A percentile compares a stretch with the other conserved stretches of the same genome.
Conservation (phyloP, 2,888 invertebrate genomes). For the Heliconius aoede region DNA sequence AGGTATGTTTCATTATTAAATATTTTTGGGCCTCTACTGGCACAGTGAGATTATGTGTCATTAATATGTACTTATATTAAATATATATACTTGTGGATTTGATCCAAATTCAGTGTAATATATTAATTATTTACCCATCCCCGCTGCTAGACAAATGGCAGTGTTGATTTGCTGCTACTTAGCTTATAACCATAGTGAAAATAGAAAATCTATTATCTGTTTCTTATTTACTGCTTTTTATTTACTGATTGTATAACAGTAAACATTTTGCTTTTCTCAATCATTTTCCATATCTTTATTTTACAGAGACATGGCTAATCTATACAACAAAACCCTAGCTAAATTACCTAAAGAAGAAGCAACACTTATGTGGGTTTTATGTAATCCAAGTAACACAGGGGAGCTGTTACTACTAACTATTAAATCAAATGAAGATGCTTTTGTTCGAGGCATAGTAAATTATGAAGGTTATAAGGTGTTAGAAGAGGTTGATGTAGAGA, state of each 20-base stretch:
- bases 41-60: background rate
- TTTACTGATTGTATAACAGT: background rate
- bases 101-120: too few relatives aligned
- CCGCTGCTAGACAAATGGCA: too few relatives aligned
- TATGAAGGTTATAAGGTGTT: constrained; percentile 62
- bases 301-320: constrained; percentile 61
- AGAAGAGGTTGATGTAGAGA: constrained; percentile 70
- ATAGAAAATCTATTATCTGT: too few relatives aligned
- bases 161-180: too few relatives aligned
- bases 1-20: constrained; percentile 58
- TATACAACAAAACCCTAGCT: constrained; percentile 64
- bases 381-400: constrained; percentile 65
- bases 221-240: background rate
- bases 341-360: constrained; percentile 57
- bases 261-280: background rate
- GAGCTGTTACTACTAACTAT: constrained; percentile 70
- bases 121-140: too few relatives aligned
- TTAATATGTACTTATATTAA: too few relatives aligned
- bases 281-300: background rate
- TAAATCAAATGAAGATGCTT: constrained; percentile 66
- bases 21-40: background rate
- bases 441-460: constrained; percentile 70
- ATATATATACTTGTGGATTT: too few relatives aligned
- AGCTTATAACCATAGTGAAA: too few relatives aligned
- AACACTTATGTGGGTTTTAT: constrained; percentile 73